A percentile compares a stretch with the other conserved stretches of the same genome.
phyloP scores from a whole-genome alignment of 53 echinoderm and acorn worm genomes.

The Echinometra lucunter region DNA sequence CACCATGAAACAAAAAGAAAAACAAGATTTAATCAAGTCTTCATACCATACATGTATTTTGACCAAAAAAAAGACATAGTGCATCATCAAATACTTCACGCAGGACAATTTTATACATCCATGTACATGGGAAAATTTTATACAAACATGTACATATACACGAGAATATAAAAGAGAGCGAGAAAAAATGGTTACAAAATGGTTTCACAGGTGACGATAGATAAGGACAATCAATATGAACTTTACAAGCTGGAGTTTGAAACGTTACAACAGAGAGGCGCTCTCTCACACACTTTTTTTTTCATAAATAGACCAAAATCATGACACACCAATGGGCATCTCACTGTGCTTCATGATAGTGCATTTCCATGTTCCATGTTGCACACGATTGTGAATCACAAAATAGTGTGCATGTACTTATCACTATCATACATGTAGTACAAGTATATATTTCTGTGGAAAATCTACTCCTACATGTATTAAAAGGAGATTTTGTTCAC shows the following conservation, averaged over 20 bases:
- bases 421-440: not conserved
- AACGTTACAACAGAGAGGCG: not conserved
- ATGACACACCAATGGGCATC: not conserved
- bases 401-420: not conserved
- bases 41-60: conserved; percentile 9
- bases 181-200: conserved; percentile 12
- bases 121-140: too few species aligned
- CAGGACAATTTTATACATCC: too few species aligned
- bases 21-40: conserved; percentile 45
- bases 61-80: conserved; percentile 31
- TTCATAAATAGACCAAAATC: conserved; percentile 44
- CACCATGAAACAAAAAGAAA: conserved; percentile 54
- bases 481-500: not conserved
- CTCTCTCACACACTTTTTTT: conserved; percentile 25
- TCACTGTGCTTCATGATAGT: not conserved
- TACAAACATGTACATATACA: conserved; percentile 16
- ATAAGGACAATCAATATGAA: not conserved
- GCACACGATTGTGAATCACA: not conserved
- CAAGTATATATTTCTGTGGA: not conserved
- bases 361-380: not conserved
- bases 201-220: not conserved
- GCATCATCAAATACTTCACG: conserved; percentile 34
- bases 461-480: not conserved
- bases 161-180: not conserved
- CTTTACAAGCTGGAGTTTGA: conserved; percentile 8